Conservation (phyloP, 1,140 invertebrate genomes). For the Caenorhabditis remanei region DNA sequence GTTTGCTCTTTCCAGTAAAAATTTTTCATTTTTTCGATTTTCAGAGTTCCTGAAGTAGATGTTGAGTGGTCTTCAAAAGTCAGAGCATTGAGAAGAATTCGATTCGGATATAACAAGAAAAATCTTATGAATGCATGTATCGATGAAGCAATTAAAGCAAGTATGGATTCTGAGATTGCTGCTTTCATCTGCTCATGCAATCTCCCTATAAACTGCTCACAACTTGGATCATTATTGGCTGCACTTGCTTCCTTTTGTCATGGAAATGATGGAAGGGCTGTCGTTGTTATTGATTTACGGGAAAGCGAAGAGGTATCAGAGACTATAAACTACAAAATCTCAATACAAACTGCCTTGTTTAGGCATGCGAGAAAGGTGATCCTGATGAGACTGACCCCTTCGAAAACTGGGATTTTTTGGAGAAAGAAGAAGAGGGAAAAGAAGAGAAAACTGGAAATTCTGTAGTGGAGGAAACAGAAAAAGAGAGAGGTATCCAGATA, state of each 20-base stretch:
- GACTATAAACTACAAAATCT: constrained; percentile 16
- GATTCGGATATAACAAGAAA: neutral
- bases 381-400: constrained; percentile 1
- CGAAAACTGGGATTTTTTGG: constrained; percentile 24
- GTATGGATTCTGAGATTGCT: neutral
- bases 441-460: neutral
- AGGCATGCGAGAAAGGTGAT: neutral
- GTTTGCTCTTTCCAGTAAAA: neutral
- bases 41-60: constrained; percentile 15
- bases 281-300: constrained; percentile 25
- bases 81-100: neutral
- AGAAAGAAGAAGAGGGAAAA: neutral
- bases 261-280: constrained; percentile 29
- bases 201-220: neutral
- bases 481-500: neutral
- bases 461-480: neutral
- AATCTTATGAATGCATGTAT: neutral
- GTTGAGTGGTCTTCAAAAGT: constrained; percentile 10
- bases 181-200: neutral
- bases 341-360: neutral
- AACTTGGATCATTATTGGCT: constrained; percentile 19
- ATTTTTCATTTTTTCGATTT: neutral
- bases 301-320: neutral
- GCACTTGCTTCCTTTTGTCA: constrained; percentile 24
- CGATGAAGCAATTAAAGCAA: constrained; percentile 14